Conservation (phyloP, 2,113 vertebrate species). For the Oreotrochilus melanogaster region DNA sequence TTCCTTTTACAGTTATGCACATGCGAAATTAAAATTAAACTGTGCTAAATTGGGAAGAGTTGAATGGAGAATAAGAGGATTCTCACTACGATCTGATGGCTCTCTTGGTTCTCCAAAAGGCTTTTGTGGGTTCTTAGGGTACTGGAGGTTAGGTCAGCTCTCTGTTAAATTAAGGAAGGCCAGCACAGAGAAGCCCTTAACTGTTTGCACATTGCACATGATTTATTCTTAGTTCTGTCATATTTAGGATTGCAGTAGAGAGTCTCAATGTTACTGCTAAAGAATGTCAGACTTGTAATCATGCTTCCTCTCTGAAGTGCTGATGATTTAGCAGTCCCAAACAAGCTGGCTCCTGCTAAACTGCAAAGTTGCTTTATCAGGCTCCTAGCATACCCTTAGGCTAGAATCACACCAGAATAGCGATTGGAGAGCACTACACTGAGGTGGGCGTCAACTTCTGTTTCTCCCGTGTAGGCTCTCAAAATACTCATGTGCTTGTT, state of each 20-base stretch:
- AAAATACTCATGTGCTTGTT: neutral
- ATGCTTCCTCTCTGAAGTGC: neutral
- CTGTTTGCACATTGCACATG: accelerated
- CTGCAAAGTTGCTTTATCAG: neutral
- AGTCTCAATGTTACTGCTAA: neutral
- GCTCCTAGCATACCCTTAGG: neutral
- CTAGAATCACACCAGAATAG: neutral
- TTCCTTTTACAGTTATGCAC: neutral
- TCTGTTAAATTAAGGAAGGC: neutral
- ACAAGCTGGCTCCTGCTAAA: neutral
- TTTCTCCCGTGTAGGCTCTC: neutral
- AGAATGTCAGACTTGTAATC: neutral
- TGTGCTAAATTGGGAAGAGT: neutral
- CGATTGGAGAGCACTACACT: accelerated
- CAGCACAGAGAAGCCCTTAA: neutral
- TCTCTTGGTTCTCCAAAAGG: neutral
- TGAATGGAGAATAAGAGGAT: neutral
- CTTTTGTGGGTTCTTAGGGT: neutral
- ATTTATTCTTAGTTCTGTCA: neutral
- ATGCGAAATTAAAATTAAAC: neutral
- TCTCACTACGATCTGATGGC: neutral
- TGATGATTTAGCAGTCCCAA: neutral
- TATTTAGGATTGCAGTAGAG: neutral
- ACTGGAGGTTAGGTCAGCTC: neutral
- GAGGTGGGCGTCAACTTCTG: neutral